These are phyloP conservation scores for Limnephilus auricula DNA, from an alignment of 2,888 invertebrate species.

Conservation along the genomic window DNA sequence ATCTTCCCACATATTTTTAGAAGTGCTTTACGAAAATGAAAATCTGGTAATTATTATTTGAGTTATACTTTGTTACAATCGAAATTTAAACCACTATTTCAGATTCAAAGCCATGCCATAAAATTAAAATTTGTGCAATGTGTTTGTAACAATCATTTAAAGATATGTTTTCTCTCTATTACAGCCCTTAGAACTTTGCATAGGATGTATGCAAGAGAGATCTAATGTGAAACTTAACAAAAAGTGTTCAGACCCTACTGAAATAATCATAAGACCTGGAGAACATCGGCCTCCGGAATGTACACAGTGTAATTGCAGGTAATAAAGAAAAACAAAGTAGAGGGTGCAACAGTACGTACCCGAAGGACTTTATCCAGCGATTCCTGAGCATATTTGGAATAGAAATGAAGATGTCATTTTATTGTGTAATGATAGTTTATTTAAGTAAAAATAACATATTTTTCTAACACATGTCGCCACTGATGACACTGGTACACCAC, in stretches of 20 bases:
- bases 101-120: background rate
- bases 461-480: too few species aligned
- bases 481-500: too few species aligned
- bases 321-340: background rate
- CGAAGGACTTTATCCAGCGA: too few species aligned
- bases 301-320: slow-evolving; percentile 74
- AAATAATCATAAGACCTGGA: slow-evolving; percentile 69
- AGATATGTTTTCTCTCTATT: slow-evolving; percentile 66
- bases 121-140: too few species aligned
- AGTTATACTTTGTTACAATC: background rate
- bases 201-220: slow-evolving; percentile 90
- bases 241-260: slow-evolving; percentile 79
- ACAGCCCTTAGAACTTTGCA: slow-evolving; percentile 88
- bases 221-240: slow-evolving; percentile 89
- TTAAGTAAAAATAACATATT: too few species aligned
- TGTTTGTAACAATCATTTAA: background rate
- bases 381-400: too few species aligned
- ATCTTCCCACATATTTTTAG: too few species aligned
- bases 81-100: background rate
- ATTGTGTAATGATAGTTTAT: too few species aligned
- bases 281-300: slow-evolving; percentile 73
- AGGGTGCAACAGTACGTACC: too few species aligned
- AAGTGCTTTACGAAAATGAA: background rate
- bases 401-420: too few species aligned
- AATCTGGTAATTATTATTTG: background rate